Evolutionary conservation across 2,888 invertebrate species (phyloP).

Genomic region (Tipula helvola): DNA sequence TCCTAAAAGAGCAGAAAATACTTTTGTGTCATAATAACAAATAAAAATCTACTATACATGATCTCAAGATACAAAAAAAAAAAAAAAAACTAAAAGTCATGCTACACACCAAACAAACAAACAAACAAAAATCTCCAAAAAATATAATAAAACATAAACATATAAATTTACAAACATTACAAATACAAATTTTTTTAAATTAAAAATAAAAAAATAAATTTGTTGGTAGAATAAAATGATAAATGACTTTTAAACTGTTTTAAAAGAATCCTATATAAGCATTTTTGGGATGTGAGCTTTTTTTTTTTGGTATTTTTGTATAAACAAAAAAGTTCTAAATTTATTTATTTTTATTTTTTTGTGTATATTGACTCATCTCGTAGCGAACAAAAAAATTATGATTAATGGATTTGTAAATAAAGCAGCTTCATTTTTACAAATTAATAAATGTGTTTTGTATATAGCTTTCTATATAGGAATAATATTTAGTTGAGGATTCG

Average conservation of each 20-base stretch:
- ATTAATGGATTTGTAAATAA: background rate
- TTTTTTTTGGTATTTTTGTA: background rate
- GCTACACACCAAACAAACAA: background rate
- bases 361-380: background rate
- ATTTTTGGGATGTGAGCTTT: background rate
- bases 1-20: background rate
- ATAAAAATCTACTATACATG: background rate
- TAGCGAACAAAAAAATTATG: background rate
- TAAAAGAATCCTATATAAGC: background rate
- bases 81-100: background rate
- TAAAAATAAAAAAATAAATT: background rate
- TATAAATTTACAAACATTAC: background rate
- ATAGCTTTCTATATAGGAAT: background rate
- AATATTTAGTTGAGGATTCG: background rate
- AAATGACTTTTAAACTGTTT: constrained; percentile 4
- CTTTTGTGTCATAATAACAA: background rate
- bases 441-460: background rate
- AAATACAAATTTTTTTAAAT: background rate
- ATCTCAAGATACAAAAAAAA: background rate
- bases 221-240: background rate
- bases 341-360: background rate
- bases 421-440: background rate
- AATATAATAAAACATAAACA: background rate
- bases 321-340: background rate
- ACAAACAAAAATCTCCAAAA: background rate